Percentiles rank a stretch among this genome's conserved stretches.
These are phyloP conservation scores for Arrhopalites spinosus DNA, from an alignment of 2,888 invertebrate species.

Conservation along the genomic window DNA sequence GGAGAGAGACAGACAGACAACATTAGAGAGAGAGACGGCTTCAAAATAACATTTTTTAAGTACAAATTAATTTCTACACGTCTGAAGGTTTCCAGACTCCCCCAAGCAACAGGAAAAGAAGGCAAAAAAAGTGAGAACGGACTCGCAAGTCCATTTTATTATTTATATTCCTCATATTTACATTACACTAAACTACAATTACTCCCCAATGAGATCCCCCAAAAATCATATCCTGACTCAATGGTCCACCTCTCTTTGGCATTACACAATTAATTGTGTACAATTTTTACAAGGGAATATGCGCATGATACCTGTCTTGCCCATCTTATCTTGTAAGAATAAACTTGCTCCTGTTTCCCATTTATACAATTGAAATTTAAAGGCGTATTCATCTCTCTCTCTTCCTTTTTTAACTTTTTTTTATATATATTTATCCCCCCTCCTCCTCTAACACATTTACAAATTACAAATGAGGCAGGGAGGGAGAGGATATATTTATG, in stretches of 20 bases:
- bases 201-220: too few species aligned
- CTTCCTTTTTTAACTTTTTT: background rate
- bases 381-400: constrained; percentile 26
- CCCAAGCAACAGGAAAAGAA: constrained; percentile 23
- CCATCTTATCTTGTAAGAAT: background rate
- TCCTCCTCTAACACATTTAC: too few species aligned
- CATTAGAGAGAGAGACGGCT: background rate
- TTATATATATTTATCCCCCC: background rate
- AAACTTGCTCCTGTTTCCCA: constrained; percentile 11
- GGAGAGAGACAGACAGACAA: background rate
- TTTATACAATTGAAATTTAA: constrained; percentile 26
- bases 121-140: background rate
- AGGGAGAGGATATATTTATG: background rate
- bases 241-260: constrained; percentile 18
- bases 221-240: constrained; percentile 25
- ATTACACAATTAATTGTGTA: constrained; percentile 30
- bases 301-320: constrained; percentile 26
- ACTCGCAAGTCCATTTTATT: too few species aligned
- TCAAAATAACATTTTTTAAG: background rate
- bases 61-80: constrained; percentile 10
- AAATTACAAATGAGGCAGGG: background rate
- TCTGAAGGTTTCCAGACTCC: constrained; percentile 36
- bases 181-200: too few species aligned
- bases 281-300: background rate
- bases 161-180: too few species aligned